Evolutionary conservation across 53 echinoderm and acorn worm genomes (phyloP).

Genomic region (Echinometra lucunter): DNA sequence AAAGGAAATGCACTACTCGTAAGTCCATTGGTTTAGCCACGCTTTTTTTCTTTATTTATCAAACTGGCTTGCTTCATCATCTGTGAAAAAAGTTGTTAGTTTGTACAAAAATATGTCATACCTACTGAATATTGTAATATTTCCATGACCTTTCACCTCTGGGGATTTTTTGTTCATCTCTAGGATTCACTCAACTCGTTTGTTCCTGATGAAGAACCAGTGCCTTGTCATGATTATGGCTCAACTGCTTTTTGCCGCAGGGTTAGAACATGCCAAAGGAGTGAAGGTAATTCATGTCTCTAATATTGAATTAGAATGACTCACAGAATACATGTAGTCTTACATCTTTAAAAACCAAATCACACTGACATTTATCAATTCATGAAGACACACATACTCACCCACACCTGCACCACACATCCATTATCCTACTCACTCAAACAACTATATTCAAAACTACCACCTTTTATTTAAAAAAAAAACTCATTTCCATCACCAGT

Average conservation of each 20-base stretch:
- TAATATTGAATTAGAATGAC: too few species aligned
- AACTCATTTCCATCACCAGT: too few species aligned
- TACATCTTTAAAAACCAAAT: background rate
- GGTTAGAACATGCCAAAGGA: background rate
- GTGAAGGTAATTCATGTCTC: background rate
- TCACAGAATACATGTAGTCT: background rate
- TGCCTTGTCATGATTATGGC: slow-evolving; percentile 32
- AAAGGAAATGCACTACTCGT: too few species aligned
- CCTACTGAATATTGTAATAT: background rate
- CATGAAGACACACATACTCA: background rate
- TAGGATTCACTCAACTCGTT: slow-evolving; percentile 9
- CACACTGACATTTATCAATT: background rate
- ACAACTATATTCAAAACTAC: background rate
- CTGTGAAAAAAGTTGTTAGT: too few species aligned
- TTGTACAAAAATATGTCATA: too few species aligned
- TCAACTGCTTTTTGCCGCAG: background rate
- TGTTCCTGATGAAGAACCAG: slow-evolving; percentile 53
- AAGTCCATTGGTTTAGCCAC: too few species aligned
- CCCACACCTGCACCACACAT: too few species aligned
- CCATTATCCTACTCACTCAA: too few species aligned
- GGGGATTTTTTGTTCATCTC: too few species aligned
- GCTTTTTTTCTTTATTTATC: too few species aligned
- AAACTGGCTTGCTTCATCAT: too few species aligned
- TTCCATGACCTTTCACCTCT: background rate
- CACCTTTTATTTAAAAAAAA: too few species aligned